These are phyloP conservation scores for Drosophila malerkotliana DNA, from an alignment of 1,140 invertebrate species.

Conservation along the genomic window DNA sequence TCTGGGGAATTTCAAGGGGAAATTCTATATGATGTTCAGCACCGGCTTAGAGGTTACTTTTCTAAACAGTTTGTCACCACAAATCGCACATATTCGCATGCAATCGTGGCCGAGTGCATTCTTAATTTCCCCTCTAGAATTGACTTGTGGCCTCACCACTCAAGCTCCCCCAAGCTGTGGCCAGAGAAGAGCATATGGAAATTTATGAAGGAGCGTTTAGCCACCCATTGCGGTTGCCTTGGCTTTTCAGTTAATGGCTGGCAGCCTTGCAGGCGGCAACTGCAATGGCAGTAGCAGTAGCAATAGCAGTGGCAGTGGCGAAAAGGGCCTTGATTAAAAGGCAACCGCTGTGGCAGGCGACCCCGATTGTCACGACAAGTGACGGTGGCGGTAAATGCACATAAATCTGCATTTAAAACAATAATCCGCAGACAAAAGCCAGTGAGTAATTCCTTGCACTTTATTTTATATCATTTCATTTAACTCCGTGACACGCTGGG, in stretches of 20 bases:
- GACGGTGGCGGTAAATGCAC: slow-evolving; percentile 62
- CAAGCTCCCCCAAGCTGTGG: slow-evolving; percentile 1
- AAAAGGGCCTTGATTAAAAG: slow-evolving; percentile 73
- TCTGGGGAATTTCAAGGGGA: slow-evolving; percentile 6
- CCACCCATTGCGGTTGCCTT: slow-evolving; percentile 44
- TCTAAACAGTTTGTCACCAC: slow-evolving; percentile 24
- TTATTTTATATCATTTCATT: slow-evolving; percentile 33
- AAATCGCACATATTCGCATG: slow-evolving; percentile 30
- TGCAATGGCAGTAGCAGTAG: slow-evolving; percentile 29
- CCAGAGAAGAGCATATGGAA: slow-evolving; percentile 3
- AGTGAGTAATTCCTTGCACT: slow-evolving; percentile 60
- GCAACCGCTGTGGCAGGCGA: slow-evolving; percentile 42
- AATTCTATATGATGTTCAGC: slow-evolving; percentile 10
- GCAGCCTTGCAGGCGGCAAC: slow-evolving; percentile 35
- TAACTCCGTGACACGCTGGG: slow-evolving; percentile 16
- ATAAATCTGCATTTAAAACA: slow-evolving; percentile 81
- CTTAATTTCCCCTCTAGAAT: slow-evolving; percentile 25
- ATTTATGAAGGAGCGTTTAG: slow-evolving; percentile 32
- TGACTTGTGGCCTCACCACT: slow-evolving; percentile 29
- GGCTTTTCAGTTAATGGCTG: slow-evolving; percentile 38
- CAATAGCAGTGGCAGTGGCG: slow-evolving; percentile 9
- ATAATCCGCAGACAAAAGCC: slow-evolving; percentile 65
- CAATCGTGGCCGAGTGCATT: slow-evolving; percentile 17
- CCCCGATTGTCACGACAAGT: slow-evolving; percentile 51
- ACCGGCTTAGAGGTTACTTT: slow-evolving; percentile 6